A percentile compares a stretch with the other conserved stretches of the same genome.
These are phyloP conservation scores for Eupithecia exiguata DNA, from an alignment of 2,888 invertebrate species.

Conservation along the genomic window DNA sequence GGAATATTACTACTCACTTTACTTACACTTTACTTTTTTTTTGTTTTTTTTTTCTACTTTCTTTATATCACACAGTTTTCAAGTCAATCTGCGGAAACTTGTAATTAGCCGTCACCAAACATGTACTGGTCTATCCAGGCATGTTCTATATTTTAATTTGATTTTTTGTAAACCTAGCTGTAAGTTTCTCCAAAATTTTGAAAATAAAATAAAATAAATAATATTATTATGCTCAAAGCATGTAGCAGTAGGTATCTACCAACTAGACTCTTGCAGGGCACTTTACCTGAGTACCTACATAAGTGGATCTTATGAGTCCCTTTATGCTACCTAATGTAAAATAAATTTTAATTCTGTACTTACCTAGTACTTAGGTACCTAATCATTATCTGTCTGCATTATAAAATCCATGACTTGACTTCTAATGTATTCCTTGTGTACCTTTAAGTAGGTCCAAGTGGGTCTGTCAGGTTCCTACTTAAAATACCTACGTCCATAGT, in stretches of 20 bases:
- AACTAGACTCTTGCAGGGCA: not conserved
- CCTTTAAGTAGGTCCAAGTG: not conserved
- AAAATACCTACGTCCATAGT: not conserved
- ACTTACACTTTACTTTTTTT: too few relatives aligned
- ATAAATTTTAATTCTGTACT: not conserved
- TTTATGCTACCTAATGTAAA: not conserved
- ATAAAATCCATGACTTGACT: not conserved
- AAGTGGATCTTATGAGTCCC: not conserved
- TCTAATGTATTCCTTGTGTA: not conserved
- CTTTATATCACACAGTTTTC: too few relatives aligned
- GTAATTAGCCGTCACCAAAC: too few relatives aligned
- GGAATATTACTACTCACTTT: too few relatives aligned
- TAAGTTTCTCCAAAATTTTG: too few relatives aligned
- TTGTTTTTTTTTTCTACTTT: too few relatives aligned
- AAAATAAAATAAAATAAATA: too few relatives aligned
- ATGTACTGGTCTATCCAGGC: too few relatives aligned
- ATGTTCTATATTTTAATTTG: too few relatives aligned
- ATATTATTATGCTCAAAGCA: not conserved
- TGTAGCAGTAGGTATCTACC: not conserved
- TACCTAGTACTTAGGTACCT: not conserved
- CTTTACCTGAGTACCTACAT: not conserved
- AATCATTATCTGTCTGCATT: not conserved
- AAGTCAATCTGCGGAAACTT: too few relatives aligned
- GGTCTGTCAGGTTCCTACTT: not conserved
- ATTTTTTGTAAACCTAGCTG: too few relatives aligned